A percentile compares a stretch with the other conserved stretches of the same genome.
These are phyloP conservation scores for Acrocephalus arundinaceus DNA, from an alignment of 2,113 vertebrate species.

Conservation along the genomic window DNA sequence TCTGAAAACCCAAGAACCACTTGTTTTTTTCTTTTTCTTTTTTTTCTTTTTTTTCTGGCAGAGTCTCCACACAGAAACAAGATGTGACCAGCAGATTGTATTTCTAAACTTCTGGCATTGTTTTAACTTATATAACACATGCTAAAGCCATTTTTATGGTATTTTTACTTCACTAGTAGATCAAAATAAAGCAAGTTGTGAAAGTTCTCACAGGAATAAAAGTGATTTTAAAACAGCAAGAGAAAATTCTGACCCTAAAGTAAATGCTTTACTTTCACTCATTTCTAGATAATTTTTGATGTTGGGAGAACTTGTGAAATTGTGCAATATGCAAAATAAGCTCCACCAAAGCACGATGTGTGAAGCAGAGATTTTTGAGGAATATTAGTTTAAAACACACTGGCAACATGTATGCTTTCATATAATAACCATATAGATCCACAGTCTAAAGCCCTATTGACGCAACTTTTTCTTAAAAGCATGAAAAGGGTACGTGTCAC, in stretches of 20 bases:
- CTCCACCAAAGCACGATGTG: background rate
- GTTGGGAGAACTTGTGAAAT: background rate
- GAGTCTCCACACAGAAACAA: background rate
- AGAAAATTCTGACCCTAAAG: background rate
- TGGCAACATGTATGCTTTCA: background rate
- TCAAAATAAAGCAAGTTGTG: background rate
- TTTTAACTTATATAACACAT: background rate
- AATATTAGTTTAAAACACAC: background rate
- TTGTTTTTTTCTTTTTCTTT: too few species aligned
- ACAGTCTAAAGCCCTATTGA: background rate
- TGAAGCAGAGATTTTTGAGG: background rate
- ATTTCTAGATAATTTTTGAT: background rate
- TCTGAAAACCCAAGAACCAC: background rate
- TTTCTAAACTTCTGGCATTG: background rate
- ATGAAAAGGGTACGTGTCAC: background rate
- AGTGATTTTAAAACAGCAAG: background rate
- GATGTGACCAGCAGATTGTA: background rate
- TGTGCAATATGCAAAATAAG: background rate
- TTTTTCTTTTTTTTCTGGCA: background rate
- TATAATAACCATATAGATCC: background rate
- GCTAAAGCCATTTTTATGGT: background rate
- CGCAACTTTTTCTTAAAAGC: background rate
- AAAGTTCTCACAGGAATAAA: background rate
- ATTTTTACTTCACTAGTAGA: background rate
- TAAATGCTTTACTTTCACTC: background rate